Percentiles rank a stretch among this genome's conserved stretches.
Evolutionary conservation across 2,888 invertebrate genomes (phyloP).

Genomic region (Nycteola revayana): DNA sequence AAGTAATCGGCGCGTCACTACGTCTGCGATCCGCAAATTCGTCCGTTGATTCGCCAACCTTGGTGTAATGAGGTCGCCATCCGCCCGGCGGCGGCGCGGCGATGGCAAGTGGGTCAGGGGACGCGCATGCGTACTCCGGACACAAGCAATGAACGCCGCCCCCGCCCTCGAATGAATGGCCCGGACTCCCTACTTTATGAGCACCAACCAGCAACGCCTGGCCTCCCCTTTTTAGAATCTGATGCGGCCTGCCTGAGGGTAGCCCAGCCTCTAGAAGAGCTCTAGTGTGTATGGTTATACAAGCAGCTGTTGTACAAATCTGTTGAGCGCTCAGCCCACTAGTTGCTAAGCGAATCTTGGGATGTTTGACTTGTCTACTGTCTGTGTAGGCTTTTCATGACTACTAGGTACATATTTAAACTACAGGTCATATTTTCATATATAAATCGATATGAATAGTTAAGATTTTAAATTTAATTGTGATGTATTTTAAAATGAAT

Average conservation of each 20-base stretch:
- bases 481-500: no score
- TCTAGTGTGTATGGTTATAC: constrained; percentile 44
- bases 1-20: constrained; percentile 60
- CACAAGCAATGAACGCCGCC: constrained; percentile 75
- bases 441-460: no score
- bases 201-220: constrained; percentile 44
- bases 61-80: constrained; percentile 69
- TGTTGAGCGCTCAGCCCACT: constrained; percentile 68
- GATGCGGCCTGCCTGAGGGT: constrained; percentile 39
- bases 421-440: no score
- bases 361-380: constrained; percentile 48
- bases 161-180: constrained; percentile 71
- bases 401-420: no score
- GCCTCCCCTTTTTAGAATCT: constrained; percentile 57
- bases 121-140: constrained; percentile 75
- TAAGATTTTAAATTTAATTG: no score
- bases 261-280: constrained; percentile 42
- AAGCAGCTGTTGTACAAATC: constrained; percentile 72
- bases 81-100: constrained; percentile 47
- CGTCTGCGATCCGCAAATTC: constrained; percentile 64
- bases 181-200: constrained; percentile 55
- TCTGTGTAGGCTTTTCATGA: no score
- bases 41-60: constrained; percentile 73
- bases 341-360: constrained; percentile 69
- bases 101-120: constrained; percentile 72